Evolutionary conservation across 2,113 vertebrate genomes (phyloP).

Genomic region (Bubalus kerabau): DNA sequence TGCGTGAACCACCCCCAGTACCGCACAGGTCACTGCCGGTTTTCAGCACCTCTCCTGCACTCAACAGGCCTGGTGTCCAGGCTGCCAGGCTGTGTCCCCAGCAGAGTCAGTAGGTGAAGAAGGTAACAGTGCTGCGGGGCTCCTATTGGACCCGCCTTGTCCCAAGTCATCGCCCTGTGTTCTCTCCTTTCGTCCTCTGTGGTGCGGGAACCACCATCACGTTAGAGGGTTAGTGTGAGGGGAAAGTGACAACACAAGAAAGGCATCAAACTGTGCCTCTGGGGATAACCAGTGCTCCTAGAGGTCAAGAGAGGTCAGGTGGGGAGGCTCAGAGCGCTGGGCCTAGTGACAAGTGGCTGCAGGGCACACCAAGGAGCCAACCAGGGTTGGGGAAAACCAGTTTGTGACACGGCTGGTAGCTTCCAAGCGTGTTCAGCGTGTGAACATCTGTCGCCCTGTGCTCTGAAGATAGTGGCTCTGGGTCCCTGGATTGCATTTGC

Average conservation of each 20-base stretch:
- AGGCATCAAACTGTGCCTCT: background rate
- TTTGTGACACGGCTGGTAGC: rapidly evolving
- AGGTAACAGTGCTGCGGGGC: too few species aligned
- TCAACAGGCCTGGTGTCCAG: background rate
- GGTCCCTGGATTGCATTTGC: background rate
- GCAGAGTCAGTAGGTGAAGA: background rate
- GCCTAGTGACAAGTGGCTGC: background rate
- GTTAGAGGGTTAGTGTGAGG: background rate
- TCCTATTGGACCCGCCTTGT: too few species aligned
- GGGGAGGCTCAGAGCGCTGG: background rate
- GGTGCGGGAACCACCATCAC: background rate
- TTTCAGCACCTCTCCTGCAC: background rate
- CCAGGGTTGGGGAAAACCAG: background rate
- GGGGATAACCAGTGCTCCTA: background rate
- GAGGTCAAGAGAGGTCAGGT: background rate
- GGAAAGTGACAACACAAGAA: background rate
- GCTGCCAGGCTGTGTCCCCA: background rate
- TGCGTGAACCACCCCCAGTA: background rate
- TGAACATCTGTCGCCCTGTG: background rate
- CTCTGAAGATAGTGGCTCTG: background rate
- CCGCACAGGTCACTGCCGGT: background rate
- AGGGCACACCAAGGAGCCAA: background rate
- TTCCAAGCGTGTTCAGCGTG: background rate
- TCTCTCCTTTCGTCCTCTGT: background rate
- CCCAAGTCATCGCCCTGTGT: background rate